phyloP scores from a whole-genome alignment of 2,888 invertebrate genomes.

The Drosophila dives region DNA sequence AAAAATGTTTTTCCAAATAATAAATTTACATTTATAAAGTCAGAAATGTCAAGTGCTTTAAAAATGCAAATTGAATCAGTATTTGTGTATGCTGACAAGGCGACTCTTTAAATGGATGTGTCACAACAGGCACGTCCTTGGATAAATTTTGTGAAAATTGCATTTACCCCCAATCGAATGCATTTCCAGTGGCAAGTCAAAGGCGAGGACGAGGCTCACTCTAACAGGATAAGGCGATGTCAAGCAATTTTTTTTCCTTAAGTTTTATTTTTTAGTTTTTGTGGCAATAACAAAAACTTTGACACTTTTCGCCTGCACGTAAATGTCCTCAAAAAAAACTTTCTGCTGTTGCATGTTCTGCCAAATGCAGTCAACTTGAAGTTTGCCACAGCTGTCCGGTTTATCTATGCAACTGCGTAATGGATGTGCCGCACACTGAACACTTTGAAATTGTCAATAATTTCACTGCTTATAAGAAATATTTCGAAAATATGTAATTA shows the following conservation, averaged over 20 bases:
- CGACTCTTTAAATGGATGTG: neutral
- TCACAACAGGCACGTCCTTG: conserved; percentile 43
- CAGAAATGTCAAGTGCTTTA: neutral
- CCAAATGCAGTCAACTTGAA: conserved; percentile 1
- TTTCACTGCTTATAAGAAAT: conserved; percentile 6
- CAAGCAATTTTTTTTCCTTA: conserved; percentile 2
- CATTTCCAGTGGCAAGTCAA: conserved; percentile 47
- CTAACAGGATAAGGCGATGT: conserved; percentile 23
- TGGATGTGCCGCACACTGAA: conserved; percentile 14
- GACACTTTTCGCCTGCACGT: conserved; percentile 41
- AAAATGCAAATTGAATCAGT: conserved; percentile 13
- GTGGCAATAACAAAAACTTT: conserved; percentile 32
- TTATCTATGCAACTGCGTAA: conserved; percentile 39
- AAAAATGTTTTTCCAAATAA: neutral
- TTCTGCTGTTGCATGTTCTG: conserved; percentile 18
- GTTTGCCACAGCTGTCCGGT: conserved; percentile 4
- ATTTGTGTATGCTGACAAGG: conserved; percentile 9
- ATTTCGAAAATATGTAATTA: neutral
- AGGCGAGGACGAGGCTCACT: conserved; percentile 13
- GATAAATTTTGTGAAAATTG: conserved; percentile 49
- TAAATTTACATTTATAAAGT: neutral
- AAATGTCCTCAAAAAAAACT: conserved; percentile 29
- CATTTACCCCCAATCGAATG: conserved; percentile 46
- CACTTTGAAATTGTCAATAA: conserved; percentile 4
- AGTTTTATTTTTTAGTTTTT: neutral